Evolutionary conservation across 1,140 invertebrate genomes (phyloP).

Genomic region (Halesus radiatus): DNA sequence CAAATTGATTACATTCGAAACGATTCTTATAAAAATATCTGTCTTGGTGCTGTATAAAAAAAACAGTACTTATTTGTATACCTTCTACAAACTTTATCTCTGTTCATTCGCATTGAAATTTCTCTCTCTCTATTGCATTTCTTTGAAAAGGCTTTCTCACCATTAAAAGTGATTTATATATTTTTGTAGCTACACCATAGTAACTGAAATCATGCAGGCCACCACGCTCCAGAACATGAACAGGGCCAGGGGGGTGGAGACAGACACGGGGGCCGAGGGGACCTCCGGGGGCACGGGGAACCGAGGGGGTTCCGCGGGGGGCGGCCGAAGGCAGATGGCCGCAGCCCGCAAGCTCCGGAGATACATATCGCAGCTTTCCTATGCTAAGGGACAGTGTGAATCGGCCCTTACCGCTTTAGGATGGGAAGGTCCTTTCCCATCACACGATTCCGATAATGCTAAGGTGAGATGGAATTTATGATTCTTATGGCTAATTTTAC

Average conservation of each 20-base stretch:
- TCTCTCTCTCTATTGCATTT: too few species aligned
- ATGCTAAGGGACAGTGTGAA: slow-evolving; percentile 88
- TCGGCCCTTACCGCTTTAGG: slow-evolving; percentile 82
- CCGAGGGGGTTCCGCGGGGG: slow-evolving; percentile 61
- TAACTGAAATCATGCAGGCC: slow-evolving; percentile 94
- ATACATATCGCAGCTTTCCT: slow-evolving; percentile 86
- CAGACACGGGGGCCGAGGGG: slow-evolving; percentile 76
- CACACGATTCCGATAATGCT: slow-evolving; percentile 65
- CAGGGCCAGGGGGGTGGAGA: slow-evolving; percentile 84
- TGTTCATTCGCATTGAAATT: too few species aligned
- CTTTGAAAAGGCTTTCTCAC: not conserved
- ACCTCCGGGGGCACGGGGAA: slow-evolving; percentile 55
- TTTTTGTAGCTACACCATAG: slow-evolving; percentile 81
- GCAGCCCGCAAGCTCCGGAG: slow-evolving; percentile 80
- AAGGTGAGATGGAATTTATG: slow-evolving; percentile 60
- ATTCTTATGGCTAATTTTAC: too few species aligned
- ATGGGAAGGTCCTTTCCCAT: slow-evolving; percentile 83
- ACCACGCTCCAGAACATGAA: slow-evolving; percentile 92
- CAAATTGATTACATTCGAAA: too few species aligned
- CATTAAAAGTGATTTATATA: not conserved
- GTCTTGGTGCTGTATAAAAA: too few species aligned
- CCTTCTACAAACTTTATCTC: too few species aligned
- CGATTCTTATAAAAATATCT: too few species aligned
- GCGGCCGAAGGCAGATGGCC: slow-evolving; percentile 79
- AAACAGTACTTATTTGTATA: too few species aligned